Base-by-base conservation (phyloP, 2,888 invertebrate species). In the Polia nebulosa region DNA sequence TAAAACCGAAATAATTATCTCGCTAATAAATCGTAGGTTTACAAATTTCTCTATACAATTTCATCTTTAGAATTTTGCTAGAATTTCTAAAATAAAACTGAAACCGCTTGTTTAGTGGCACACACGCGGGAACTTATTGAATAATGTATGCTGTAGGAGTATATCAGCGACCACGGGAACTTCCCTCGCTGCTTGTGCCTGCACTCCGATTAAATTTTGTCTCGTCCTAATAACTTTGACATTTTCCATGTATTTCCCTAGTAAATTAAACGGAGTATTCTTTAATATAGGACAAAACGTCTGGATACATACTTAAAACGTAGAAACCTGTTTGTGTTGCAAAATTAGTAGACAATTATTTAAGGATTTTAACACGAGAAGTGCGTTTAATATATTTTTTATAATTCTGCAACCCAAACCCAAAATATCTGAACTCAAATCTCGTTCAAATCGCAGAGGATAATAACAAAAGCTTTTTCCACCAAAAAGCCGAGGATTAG, bases 71-170 rank as follows among this genome's bases (percentile, higher is more conserved):
- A n/a, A n/a, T n/a, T n/a, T n/a, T 3, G 36, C 13, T 4, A 17
- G 17, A 15, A 4, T 29, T 15, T 51, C 8, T 34, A 13, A 20
- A 6, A 29, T 3, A 3, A 5, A 41, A 7, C n/a, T 2, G 9
- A 7, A 7, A 3, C 17, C 51, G 55, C 51, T 41, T 1, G 11
- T 63, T 66, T 69, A 22, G 5, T 64, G 69, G 74, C 25, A 20
- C 66, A 63, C 45, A 60, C 45, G 39, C 45, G 64, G 45, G 64
- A 67, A 64, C 77, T 77, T 80, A 78, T 80, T 86, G 85, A 84
- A 86, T 86, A 83, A 86, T 86, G 81, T 79, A 85, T 86, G 80
- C 20, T 77, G 77, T n/a, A n/a, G n/a, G n/a, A n/a, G n/a, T 81
- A 67, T 71, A 79, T 73, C 51, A 64, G 45, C 39, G 69, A 59